phyloP scores from a whole-genome alignment of 2,113 vertebrate genomes.

The Galeopterus variegatus region DNA sequence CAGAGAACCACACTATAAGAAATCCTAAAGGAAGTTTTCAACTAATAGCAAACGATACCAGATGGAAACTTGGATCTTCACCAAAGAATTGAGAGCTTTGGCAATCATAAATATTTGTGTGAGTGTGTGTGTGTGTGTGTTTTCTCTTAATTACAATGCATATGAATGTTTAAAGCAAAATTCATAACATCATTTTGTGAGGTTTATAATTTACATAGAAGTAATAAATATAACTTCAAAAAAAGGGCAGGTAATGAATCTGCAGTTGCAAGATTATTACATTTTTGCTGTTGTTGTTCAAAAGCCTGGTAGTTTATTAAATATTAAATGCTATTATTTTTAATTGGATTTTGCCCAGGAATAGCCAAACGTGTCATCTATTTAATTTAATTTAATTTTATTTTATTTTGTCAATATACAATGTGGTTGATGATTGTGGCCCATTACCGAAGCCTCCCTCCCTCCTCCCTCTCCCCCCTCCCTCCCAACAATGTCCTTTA shows the following conservation, averaged over 20 bases:
- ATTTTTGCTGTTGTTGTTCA: conserved; percentile 61
- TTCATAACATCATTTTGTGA: neutral
- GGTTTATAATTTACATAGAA: neutral
- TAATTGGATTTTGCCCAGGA: conserved; percentile 61
- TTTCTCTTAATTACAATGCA: neutral
- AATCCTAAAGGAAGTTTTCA: neutral
- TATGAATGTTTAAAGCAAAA: neutral
- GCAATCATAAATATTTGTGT: neutral
- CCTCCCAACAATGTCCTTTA: no score
- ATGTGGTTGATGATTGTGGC: no score
- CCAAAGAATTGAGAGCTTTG: neutral
- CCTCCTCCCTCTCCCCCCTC: no score
- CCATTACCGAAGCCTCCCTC: no score
- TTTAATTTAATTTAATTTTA: no score
- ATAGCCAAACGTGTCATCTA: conserved; percentile 60
- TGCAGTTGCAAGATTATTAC: neutral
- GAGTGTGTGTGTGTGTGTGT: no score
- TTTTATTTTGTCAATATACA: no score
- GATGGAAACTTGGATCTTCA: neutral
- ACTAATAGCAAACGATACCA: neutral
- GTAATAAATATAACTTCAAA: neutral
- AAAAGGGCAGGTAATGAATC: neutral
- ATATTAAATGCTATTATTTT: conserved; percentile 77
- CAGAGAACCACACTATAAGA: neutral
- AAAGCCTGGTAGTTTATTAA: conserved; percentile 77